Evolutionary conservation across 2,113 vertebrate species (phyloP).

Genomic region (Pimephales promelas): DNA sequence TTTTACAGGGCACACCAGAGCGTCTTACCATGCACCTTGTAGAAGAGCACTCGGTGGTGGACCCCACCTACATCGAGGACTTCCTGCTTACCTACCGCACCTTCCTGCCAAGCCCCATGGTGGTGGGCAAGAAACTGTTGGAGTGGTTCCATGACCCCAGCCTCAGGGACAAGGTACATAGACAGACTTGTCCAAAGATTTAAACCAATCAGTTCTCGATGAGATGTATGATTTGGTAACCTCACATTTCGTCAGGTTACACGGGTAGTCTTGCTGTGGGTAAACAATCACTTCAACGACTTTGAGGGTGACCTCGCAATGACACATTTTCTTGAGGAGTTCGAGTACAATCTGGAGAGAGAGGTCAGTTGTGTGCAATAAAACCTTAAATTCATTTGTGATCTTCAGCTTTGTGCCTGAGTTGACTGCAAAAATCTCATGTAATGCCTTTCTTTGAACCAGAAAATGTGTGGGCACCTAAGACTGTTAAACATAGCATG

Average conservation of each 20-base stretch:
- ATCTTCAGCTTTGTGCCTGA: neutral
- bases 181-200: neutral
- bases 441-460: slow-evolving; percentile 27
- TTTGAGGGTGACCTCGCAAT: slow-evolving; percentile 97
- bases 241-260: slow-evolving; percentile 84
- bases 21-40: slow-evolving; percentile 98
- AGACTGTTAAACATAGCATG: slow-evolving; percentile 98
- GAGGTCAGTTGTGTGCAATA: slow-evolving; percentile 78
- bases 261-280: slow-evolving; percentile 99
- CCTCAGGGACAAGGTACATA: slow-evolving; percentile 97
- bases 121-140: slow-evolving; percentile 97
- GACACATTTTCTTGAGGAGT: slow-evolving; percentile 97
- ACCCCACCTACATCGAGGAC: slow-evolving; percentile 98
- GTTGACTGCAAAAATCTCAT: neutral
- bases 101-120: slow-evolving; percentile 98
- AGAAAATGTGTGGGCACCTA: slow-evolving; percentile 99
- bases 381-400: neutral
- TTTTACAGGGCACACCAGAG: slow-evolving; percentile 88
- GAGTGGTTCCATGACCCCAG: slow-evolving; percentile 99
- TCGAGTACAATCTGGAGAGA: slow-evolving; percentile 97
- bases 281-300: slow-evolving; percentile 99
- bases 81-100: slow-evolving; percentile 96
- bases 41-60: slow-evolving; percentile 97
- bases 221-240: neutral
- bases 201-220: slow-evolving; percentile 1